Evolutionary conservation across 2,888 invertebrate genomes (phyloP).

Genomic region (Megamerina dolium): DNA sequence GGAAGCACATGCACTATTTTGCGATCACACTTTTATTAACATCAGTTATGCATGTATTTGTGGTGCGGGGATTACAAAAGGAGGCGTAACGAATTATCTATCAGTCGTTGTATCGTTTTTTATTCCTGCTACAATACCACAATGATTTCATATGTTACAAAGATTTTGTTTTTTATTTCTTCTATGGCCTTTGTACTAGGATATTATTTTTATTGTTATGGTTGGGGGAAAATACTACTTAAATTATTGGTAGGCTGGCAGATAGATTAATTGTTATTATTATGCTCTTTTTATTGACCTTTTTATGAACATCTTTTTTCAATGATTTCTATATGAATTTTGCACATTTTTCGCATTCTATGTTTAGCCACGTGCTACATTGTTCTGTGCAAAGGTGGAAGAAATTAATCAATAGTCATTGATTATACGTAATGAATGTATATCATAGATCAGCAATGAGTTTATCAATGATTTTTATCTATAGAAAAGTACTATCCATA

Average conservation of each 20-base stretch:
- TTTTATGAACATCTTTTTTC: slow-evolving; percentile 7
- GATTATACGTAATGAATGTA: background rate
- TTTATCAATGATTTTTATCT: too few species aligned
- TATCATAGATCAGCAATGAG: too few species aligned
- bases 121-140: slow-evolving; percentile 11
- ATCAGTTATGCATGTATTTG: background rate
- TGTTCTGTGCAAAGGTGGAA: too few species aligned
- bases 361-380: too few species aligned
- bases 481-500: too few species aligned
- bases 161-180: slow-evolving; percentile 7
- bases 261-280: slow-evolving; percentile 35
- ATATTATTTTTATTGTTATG: slow-evolving; percentile 14
- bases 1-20: background rate
- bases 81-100: slow-evolving; percentile 42
- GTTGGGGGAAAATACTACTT: slow-evolving; percentile 7
- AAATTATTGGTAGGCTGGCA: slow-evolving; percentile 18
- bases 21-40: slow-evolving; percentile 7
- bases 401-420: too few species aligned
- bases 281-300: slow-evolving; percentile 26
- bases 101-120: slow-evolving; percentile 34
- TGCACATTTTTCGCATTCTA: background rate
- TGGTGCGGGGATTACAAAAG: slow-evolving; percentile 23
- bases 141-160: slow-evolving; percentile 9
- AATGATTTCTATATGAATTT: slow-evolving; percentile 13
- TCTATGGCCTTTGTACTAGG: slow-evolving; percentile 6